Conservation (phyloP, 2,888 invertebrate species). For the Sthenelais limicola region DNA sequence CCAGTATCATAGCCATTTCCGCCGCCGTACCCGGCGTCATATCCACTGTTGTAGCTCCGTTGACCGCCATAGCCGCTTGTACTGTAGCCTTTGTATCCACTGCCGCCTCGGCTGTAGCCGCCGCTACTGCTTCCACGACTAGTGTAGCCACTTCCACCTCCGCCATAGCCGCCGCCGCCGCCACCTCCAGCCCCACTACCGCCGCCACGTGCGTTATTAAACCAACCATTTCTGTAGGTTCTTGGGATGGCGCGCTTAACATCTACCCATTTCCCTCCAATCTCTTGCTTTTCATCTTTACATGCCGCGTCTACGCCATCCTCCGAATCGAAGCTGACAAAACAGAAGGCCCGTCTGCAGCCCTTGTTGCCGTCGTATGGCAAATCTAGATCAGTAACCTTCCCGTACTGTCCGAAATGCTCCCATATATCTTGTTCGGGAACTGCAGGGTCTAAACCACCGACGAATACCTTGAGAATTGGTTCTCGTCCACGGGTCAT, state of each 20-base stretch:
- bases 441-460: slow-evolving; percentile 92
- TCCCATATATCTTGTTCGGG: slow-evolving; percentile 94
- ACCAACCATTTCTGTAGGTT: not conserved
- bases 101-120: not conserved
- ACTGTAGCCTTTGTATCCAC: not conserved
- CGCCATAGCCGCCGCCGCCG: not conserved
- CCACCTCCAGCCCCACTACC: slow-evolving; percentile 13
- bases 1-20: not conserved
- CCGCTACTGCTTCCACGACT: not conserved
- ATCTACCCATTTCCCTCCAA: slow-evolving; percentile 86
- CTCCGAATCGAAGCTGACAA: slow-evolving; percentile 97
- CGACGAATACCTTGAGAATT: slow-evolving; percentile 90
- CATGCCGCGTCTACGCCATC: slow-evolving; percentile 89
- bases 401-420: slow-evolving; percentile 93
- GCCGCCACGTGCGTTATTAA: slow-evolving; percentile 14
- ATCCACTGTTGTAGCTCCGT: not conserved
- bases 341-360: slow-evolving; percentile 96
- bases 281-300: slow-evolving; percentile 88
- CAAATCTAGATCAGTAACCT: slow-evolving; percentile 95
- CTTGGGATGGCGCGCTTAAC: slow-evolving; percentile 29
- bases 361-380: slow-evolving; percentile 98
- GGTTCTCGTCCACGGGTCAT: slow-evolving; percentile 80
- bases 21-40: slow-evolving; percentile 5
- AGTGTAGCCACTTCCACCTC: not conserved
- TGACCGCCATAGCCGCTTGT: slow-evolving; percentile 6